Base-by-base conservation (phyloP, 2,113 vertebrate genomes). In the Lethenteron reissneri region DNA sequence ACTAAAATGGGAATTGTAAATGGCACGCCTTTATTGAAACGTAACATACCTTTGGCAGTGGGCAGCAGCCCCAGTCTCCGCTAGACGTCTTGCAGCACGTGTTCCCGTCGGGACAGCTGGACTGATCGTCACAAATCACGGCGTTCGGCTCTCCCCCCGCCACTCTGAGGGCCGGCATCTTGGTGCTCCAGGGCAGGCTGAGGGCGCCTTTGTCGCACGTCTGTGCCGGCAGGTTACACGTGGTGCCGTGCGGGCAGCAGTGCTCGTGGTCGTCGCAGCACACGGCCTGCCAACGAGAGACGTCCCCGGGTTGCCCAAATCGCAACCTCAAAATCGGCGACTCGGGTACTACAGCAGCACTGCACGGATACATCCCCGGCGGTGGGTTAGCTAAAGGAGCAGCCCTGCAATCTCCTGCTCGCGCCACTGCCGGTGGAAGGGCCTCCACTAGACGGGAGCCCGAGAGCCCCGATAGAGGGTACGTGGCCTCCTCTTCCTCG, bases 21-120 rank as follows among this genome's bases (percentile, higher is more conserved):
- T 41, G 41, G 6, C 41, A 41, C 5, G 41, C 41, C 41, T 41
- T 41, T 7, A 41, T 41, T 8, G 11, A 64, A 41, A 3, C 8
- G 11, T 13, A 21, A 56, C 10, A 12, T 76, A 84, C 84, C 82
- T 84, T 79, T 3, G 80, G 77, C 17, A 84, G 80, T 0, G 84
- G 84, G 75, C 84, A 86, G 80, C 84, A 86, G 72, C 80, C 82
- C 84, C 84, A 85, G 60, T 75, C 72, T 56, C 81, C 81, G 0
- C 78, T 76, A 14, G 69, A 10, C 73, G 83, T 78, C 13, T 74
- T 78, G 62, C 84, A 86, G 79, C 84, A 85, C 57, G 84, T 85
- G 4, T 77, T 77, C 1, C 83, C 83, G 0, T 81, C 58, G 1
- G 81, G 76, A 19, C 84, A 86, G 78, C 79, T 81, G 73, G 72